These are phyloP conservation scores for Phrynosoma platyrhinos DNA, from an alignment of 2,113 vertebrate genomes.

Conservation along the genomic window DNA sequence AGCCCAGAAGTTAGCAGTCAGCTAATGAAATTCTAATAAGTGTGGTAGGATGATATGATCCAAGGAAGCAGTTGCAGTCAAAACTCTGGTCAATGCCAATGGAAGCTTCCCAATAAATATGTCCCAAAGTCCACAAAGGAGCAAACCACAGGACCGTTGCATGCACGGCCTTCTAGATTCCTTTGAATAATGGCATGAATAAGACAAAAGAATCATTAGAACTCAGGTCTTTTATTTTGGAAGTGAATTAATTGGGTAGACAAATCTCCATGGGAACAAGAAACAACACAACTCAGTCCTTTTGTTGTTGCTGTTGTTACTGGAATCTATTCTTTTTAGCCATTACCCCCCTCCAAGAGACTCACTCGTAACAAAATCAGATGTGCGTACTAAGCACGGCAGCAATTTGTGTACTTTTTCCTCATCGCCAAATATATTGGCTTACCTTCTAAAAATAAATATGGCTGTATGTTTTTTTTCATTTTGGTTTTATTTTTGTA, in stretches of 20 bases:
- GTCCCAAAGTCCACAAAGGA: not conserved
- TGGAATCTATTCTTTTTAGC: not conserved
- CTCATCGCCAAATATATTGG: not conserved
- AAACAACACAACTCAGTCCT: not conserved
- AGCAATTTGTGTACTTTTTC: not conserved
- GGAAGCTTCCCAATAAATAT: not conserved
- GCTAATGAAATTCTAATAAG: not conserved
- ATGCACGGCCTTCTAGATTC: accelerated
- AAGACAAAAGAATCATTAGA: not conserved
- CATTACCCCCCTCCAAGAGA: not conserved
- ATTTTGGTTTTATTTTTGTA: not conserved
- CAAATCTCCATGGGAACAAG: slow-evolving; percentile 39
- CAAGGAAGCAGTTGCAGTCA: not conserved
- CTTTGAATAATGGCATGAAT: accelerated
- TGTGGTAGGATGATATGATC: not conserved
- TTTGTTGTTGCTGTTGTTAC: not conserved
- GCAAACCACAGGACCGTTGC: accelerated
- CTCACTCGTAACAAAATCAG: not conserved
- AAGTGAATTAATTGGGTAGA: not conserved
- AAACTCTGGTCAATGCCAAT: not conserved
- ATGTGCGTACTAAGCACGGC: not conserved
- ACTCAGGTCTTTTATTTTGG: not conserved
- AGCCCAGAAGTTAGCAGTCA: not conserved
- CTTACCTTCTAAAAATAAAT: not conserved
- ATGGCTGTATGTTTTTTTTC: not conserved